Conservation (phyloP, 2,888 invertebrate species). For the Augiades crinisus region DNA sequence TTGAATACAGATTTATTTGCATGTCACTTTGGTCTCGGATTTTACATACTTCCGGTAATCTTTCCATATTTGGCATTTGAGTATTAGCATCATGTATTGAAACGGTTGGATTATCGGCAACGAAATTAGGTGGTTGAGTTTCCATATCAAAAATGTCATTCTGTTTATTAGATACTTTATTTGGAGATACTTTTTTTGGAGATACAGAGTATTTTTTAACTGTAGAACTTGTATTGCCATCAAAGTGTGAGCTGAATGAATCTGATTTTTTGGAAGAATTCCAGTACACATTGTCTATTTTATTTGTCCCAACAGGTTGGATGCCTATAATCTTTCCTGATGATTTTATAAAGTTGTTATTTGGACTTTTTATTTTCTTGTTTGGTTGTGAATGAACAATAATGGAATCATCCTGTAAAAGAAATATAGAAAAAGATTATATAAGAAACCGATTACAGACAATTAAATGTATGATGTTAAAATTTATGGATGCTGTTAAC, state of each 20-base stretch:
- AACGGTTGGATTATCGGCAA: conserved; percentile 39
- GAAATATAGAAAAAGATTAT: neutral
- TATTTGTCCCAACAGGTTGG: conserved; percentile 50
- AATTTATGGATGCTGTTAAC: no score
- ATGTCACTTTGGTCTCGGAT: conserved; percentile 51
- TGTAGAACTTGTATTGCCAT: conserved; percentile 2
- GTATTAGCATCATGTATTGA: conserved; percentile 51
- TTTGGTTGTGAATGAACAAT: conserved; percentile 54
- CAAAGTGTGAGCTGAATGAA: conserved; percentile 47
- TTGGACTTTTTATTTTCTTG: conserved; percentile 43
- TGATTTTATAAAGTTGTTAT: conserved; percentile 51
- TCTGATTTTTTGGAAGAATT: conserved; percentile 59
- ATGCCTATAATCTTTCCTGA: conserved; percentile 50
- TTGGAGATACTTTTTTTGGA: conserved; percentile 26
- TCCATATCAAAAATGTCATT: conserved; percentile 47
- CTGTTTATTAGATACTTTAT: conserved; percentile 22
- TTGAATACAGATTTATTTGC: conserved; percentile 48
- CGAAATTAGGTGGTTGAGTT: conserved; percentile 48
- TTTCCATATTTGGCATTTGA: conserved; percentile 39
- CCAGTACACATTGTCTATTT: conserved; percentile 58
- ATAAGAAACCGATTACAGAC: neutral
- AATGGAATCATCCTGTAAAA: conserved; percentile 64
- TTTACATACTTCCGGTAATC: conserved; percentile 50
- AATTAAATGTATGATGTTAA: neutral
- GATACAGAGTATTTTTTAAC: conserved; percentile 23